Percentiles rank a stretch among this genome's conserved stretches.
phyloP scores from a whole-genome alignment of 1,140 invertebrate genomes.

The Drosophila auraria region DNA sequence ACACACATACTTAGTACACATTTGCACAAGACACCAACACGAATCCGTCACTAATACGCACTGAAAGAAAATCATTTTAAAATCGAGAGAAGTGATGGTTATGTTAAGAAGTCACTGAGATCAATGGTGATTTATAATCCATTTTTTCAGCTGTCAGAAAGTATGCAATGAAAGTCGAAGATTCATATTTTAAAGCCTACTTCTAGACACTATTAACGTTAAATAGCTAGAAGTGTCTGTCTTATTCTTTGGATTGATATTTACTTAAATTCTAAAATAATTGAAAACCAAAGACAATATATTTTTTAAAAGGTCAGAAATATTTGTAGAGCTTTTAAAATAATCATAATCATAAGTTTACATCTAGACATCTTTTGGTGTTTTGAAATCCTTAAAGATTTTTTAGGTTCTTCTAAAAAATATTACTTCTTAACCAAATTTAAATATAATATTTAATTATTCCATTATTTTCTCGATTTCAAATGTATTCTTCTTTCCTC shows the following conservation, averaged over 20 bases:
- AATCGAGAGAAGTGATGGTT: too few species aligned
- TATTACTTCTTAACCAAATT: too few species aligned
- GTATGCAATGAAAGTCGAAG: neutral
- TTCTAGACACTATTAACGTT: too few species aligned
- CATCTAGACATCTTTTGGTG: too few species aligned
- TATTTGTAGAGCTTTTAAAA: neutral
- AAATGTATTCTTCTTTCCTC: neutral
- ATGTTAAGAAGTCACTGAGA: too few species aligned
- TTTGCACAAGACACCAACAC: constrained; percentile 7
- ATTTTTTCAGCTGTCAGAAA: neutral
- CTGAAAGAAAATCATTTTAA: constrained; percentile 7
- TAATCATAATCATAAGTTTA: neutral
- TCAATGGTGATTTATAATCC: neutral
- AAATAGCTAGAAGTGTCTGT: too few species aligned
- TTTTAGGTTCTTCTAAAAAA: too few species aligned
- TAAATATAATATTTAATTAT: neutral
- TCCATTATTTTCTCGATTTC: neutral
- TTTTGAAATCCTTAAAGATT: too few species aligned
- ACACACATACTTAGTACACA: neutral
- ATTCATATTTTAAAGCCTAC: too few species aligned
- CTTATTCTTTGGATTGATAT: too few species aligned
- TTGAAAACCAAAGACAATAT: neutral
- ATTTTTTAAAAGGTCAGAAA: too few species aligned
- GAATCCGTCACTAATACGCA: constrained; percentile 23
- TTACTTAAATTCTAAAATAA: neutral